phyloP scores from a whole-genome alignment of 2,113 vertebrate species.

The Fukomys damarensis region DNA sequence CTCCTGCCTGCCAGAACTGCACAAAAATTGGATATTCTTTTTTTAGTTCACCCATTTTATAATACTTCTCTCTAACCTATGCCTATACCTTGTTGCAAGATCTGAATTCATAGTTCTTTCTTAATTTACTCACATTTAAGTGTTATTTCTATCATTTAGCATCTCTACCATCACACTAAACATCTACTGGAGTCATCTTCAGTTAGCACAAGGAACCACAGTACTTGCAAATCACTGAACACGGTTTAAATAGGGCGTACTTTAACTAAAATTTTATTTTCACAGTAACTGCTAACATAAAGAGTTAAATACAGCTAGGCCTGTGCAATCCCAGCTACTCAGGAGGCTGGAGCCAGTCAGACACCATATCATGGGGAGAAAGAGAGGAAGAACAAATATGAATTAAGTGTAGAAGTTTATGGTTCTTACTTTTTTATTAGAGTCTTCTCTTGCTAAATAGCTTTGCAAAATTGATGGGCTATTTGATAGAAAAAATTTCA shows the following conservation, averaged over 20 bases:
- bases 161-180: neutral
- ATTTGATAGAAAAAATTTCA: neutral
- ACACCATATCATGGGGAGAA: neutral
- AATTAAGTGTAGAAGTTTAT: neutral
- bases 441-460: neutral
- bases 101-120: neutral
- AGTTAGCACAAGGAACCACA: neutral
- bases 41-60: neutral
- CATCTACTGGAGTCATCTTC: neutral
- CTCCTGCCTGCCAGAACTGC: neutral
- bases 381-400: no score
- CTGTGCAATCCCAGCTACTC: neutral
- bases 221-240: neutral
- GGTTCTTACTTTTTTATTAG: neutral
- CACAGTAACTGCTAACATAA: neutral
- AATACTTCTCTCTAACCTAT: neutral
- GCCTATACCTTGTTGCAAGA: neutral
- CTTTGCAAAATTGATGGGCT: neutral
- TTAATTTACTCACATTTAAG: neutral
- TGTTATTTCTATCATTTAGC: neutral
- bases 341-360: neutral
- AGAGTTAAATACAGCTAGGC: neutral
- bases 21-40: neutral
- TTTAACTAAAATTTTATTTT: neutral
- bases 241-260: neutral